Conservation (phyloP, 2,113 vertebrate species). For the Gopherus flavomarginatus region DNA sequence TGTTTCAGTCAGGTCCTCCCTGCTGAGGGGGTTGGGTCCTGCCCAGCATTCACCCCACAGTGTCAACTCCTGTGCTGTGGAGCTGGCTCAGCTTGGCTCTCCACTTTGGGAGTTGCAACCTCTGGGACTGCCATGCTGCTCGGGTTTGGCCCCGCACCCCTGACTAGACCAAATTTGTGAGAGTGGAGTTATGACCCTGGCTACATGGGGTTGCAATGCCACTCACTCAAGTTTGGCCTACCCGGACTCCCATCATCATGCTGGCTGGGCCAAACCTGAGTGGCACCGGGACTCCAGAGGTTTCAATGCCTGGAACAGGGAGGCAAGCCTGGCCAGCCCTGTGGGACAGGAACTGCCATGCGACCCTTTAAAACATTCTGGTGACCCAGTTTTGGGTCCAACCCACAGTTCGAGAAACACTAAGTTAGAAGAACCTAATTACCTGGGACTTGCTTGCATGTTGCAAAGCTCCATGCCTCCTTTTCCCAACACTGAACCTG, state of each 20-base stretch:
- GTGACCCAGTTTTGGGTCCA: not conserved
- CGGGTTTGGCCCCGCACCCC: not conserved
- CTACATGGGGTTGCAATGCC: not conserved
- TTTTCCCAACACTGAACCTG: not conserved
- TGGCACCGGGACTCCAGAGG: not conserved
- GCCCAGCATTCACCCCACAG: not conserved
- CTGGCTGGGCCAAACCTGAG: not conserved
- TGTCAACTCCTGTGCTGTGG: not conserved
- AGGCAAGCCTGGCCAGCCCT: not conserved
- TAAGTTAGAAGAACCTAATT: not conserved
- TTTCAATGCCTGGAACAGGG: not conserved
- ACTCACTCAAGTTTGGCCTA: not conserved
- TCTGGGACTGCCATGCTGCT: not conserved
- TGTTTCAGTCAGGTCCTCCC: not conserved
- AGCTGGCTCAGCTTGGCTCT: not conserved
- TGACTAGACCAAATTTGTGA: not conserved
- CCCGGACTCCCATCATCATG: not conserved
- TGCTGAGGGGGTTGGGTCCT: not conserved
- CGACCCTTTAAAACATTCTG: not conserved
- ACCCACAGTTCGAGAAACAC: not conserved
- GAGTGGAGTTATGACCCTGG: not conserved
- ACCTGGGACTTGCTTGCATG: not conserved
- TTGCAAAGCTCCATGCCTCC: rapidly evolving
- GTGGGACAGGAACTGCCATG: not conserved
- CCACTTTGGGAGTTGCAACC: not conserved